Evolutionary conservation across 2,797 vertebrate genomes (phyloP).

Genomic region (Okamejei kenojei): DNA sequence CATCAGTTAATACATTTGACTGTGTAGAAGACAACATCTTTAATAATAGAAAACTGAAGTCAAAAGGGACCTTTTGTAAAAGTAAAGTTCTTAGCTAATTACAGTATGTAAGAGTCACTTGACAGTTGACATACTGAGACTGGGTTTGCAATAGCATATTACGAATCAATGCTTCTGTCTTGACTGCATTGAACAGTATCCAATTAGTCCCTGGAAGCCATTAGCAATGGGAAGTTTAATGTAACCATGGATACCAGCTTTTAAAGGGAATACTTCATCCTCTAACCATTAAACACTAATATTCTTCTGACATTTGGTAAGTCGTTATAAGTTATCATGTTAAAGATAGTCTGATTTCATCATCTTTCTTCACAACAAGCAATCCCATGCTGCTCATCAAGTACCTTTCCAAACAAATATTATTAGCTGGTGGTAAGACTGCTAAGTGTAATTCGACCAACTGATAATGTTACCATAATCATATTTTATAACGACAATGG

Average conservation of each 20-base stretch:
- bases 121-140: background rate
- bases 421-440: background rate
- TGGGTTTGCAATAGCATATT: background rate
- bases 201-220: background rate
- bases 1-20: too few relatives aligned
- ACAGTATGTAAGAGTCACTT: background rate
- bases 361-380: background rate
- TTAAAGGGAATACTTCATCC: background rate
- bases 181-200: background rate
- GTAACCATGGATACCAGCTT: slow-evolving; percentile 10
- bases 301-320: background rate
- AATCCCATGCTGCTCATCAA: background rate
- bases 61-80: background rate
- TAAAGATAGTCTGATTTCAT: background rate
- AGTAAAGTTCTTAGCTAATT: background rate
- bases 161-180: background rate
- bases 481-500: background rate
- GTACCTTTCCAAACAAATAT: background rate
- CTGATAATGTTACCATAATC: background rate
- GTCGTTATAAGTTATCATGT: background rate
- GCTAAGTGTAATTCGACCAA: background rate
- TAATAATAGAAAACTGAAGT: too few relatives aligned
- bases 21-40: too few relatives aligned
- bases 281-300: background rate
- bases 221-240: background rate